A percentile compares a stretch with the other conserved stretches of the same genome.
These are phyloP conservation scores for Loriculus beryllinus DNA, from an alignment of 2,797 vertebrate species.

Conservation along the genomic window DNA sequence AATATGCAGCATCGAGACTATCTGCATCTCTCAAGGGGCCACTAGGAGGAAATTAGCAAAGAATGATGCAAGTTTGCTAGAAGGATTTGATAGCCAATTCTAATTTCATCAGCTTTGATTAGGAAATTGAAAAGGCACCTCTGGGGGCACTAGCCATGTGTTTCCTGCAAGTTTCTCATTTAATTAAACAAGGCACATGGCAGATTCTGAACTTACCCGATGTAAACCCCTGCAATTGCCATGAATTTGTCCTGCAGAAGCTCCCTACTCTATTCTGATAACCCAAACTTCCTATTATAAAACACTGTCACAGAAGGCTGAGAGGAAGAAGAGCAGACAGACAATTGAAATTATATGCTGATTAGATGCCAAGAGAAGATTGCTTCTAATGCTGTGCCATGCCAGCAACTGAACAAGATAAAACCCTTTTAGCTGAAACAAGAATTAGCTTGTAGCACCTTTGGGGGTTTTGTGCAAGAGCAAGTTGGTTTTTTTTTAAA, in stretches of 20 bases:
- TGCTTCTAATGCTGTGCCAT: not conserved
- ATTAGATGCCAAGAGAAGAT: constrained; percentile 36
- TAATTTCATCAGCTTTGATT: constrained; percentile 46
- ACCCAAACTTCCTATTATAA: not conserved
- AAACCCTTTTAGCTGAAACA: not conserved
- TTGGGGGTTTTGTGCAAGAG: not conserved
- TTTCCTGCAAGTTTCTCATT: not conserved
- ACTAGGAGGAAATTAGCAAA: constrained; percentile 55
- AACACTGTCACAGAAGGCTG: not conserved
- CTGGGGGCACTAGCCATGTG: not conserved
- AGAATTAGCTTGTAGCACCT: not conserved
- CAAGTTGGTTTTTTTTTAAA: not conserved
- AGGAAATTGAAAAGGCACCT: constrained; percentile 34
- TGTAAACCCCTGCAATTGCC: not conserved
- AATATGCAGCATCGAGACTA: constrained; percentile 44
- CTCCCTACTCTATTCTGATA: not conserved
- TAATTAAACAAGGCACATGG: not conserved
- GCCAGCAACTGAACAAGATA: not conserved
- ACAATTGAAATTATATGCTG: constrained; percentile 10
- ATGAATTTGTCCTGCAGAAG: not conserved
- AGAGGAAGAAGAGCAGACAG: not conserved
- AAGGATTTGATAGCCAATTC: constrained; percentile 54
- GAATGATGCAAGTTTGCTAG: constrained; percentile 36
- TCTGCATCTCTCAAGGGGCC: constrained; percentile 33
- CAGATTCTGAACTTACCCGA: not conserved